These are phyloP conservation scores for Brachypalpus laphriformis DNA, from an alignment of 2,888 invertebrate species.

Conservation along the genomic window DNA sequence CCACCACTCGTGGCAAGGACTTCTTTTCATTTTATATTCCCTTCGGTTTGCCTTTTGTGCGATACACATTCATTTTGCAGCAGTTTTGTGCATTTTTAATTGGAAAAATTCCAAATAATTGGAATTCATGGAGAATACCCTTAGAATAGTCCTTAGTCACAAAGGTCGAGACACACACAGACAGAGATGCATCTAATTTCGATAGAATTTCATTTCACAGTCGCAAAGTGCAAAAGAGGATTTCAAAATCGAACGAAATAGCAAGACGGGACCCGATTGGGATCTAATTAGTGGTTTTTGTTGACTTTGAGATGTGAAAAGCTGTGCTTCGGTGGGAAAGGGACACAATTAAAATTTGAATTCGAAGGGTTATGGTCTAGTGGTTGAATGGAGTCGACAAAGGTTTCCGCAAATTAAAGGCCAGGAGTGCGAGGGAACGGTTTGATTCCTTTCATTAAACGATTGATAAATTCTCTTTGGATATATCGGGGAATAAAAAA, in stretches of 20 bases:
- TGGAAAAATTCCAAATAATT: conserved; percentile 69
- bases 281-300: conserved; percentile 72
- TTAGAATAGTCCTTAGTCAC: conserved; percentile 47
- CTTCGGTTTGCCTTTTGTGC: background rate
- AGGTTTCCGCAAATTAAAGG: conserved; percentile 40
- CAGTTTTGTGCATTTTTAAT: conserved; percentile 67
- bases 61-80: conserved; percentile 14
- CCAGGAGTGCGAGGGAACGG: background rate
- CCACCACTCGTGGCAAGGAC: background rate
- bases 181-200: background rate
- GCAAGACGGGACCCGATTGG: conserved; percentile 31
- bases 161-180: conserved; percentile 17
- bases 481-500: background rate
- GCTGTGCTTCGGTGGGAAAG: conserved; percentile 4
- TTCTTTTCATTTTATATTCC: background rate
- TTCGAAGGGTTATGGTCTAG: conserved; percentile 46
- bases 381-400: conserved; percentile 48
- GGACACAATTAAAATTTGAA: conserved; percentile 68
- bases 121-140: conserved; percentile 43
- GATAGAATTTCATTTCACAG: conserved; percentile 52
- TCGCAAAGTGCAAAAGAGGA: conserved; percentile 18
- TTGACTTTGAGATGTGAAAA: conserved; percentile 65
- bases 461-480: conserved; percentile 44
- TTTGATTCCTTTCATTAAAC: conserved; percentile 57
- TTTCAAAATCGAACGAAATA: conserved; percentile 1